phyloP scores from a whole-genome alignment of 2,888 invertebrate species.

The Polylopha cassiicola region DNA sequence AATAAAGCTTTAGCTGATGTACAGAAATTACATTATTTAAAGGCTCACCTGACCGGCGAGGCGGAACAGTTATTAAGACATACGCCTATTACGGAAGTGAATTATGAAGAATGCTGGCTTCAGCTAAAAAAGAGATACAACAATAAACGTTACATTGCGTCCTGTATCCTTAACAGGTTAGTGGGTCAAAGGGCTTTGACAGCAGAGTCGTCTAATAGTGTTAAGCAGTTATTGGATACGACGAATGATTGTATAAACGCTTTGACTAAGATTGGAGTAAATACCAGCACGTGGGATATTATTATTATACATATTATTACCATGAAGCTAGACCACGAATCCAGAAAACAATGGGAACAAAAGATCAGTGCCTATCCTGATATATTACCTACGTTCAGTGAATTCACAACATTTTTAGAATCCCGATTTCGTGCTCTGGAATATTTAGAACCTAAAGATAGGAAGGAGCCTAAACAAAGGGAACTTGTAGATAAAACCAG shows the following conservation, averaged over 20 bases:
- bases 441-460: constrained; percentile 4
- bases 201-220: constrained; percentile 9
- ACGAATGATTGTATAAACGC: constrained; percentile 12
- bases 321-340: constrained; percentile 22
- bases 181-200: constrained; percentile 5
- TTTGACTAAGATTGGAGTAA: background rate
- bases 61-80: too few species aligned
- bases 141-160: constrained; percentile 17
- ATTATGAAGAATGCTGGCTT: constrained; percentile 6
- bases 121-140: constrained; percentile 17
- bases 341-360: constrained; percentile 17
- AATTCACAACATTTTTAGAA: constrained; percentile 18
- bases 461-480: background rate
- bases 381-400: constrained; percentile 12
- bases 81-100: background rate
- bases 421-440: constrained; percentile 15
- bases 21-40: too few species aligned
- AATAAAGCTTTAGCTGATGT: constrained; percentile 10
- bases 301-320: constrained; percentile 17
- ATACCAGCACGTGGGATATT: constrained; percentile 15
- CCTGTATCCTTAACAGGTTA: constrained; percentile 12
- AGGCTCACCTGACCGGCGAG: constrained; percentile 10
- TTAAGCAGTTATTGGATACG: constrained; percentile 12
- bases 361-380: constrained; percentile 12
- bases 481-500: background rate